Base-by-base conservation (phyloP, 2,113 vertebrate species). In the Bothrops jararaca region DNA sequence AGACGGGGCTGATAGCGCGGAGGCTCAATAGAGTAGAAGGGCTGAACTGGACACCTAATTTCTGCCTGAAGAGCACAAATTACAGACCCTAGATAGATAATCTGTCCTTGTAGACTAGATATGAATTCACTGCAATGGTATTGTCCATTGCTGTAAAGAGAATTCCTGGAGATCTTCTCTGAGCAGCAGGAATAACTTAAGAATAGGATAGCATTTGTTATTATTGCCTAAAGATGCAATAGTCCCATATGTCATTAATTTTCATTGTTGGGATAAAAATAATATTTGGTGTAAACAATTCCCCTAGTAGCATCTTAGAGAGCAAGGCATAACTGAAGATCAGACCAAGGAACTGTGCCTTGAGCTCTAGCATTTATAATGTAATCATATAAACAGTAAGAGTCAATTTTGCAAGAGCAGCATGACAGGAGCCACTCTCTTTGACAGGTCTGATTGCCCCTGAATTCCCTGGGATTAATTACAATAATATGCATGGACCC, bases 321-420 rank as follows among this genome's bases (percentile, higher is more conserved):
- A 89, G 91, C 50, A 42, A 92, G 39, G 45, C 69, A 89, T 92
- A 92, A 92, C 58, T 85, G 87, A 92, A 57, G 50, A 85, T 53
- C 34, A 85, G 39, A 50, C 57, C 64, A 92, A 69, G 52, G 60
- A 42, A 45, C 86, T 89, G 60, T 8, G 91, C 64, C 39, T 89
- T 80, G 91, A 92, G 53, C 64, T 34, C 87, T 50, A 48, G 87
- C 64, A 92, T 92, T 89, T 89, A 89, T 89, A 92, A 92, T 89
- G 87, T 57, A 92, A 92, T 92, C 91, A 92, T 92, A 69, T 92
- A 89, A 92, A 92, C 91, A 92, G 91, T 58, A 48, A 89, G 91
- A 89, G 64, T 69, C 87, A 92, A 89, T 92, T 92, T 89, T 92
- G 64, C 64, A 85, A 85, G 29, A 89, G 39, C 91, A 92, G 91